phyloP scores from a whole-genome alignment of 1,140 invertebrate genomes.

The Lordiphosa stackelbergi region DNA sequence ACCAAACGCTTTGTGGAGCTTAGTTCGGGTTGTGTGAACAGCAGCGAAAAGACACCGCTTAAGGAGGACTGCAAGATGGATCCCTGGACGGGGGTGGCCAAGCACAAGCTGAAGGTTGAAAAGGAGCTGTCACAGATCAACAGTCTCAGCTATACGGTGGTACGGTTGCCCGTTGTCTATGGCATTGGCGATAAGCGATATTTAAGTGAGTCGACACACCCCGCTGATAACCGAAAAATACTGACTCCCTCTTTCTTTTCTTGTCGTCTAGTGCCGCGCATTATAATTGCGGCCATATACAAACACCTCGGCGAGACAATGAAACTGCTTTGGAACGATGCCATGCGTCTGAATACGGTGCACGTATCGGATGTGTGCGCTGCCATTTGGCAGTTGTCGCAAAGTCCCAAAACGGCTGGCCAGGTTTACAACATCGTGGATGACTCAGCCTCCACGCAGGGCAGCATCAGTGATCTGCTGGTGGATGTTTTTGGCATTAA shows the following conservation, averaged over 20 bases:
- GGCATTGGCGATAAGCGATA: conserved; percentile 89
- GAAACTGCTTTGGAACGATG: conserved; percentile 92
- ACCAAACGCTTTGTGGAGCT: conserved; percentile 89
- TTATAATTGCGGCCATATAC: conserved; percentile 92
- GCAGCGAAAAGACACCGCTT: conserved; percentile 86
- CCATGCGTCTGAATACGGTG: conserved; percentile 91
- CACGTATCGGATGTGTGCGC: conserved; percentile 89
- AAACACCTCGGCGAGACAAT: conserved; percentile 92
- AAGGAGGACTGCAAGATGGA: conserved; percentile 87
- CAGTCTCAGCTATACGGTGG: conserved; percentile 86
- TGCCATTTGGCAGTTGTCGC: conserved; percentile 83
- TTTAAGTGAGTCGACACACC: conserved; percentile 81
- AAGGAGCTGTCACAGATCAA: conserved; percentile 82
- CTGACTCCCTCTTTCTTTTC: conserved; percentile 15
- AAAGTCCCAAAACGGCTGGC: conserved; percentile 76
- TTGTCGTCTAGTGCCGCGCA: conserved; percentile 83
- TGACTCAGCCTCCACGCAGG: conserved; percentile 89
- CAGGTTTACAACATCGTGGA: conserved; percentile 91
- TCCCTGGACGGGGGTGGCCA: conserved; percentile 90
- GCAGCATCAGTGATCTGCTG: conserved; percentile 86
- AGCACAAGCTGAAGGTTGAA: conserved; percentile 91
- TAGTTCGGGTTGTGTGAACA: conserved; percentile 88
- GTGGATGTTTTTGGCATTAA: conserved; percentile 91
- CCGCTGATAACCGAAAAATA: conserved; percentile 24
- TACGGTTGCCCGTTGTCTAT: conserved; percentile 92